A percentile compares a stretch with the other conserved stretches of the same genome.
Evolutionary conservation across 2,113 vertebrate genomes (phyloP).

Genomic region (Ciconia boyciana): DNA sequence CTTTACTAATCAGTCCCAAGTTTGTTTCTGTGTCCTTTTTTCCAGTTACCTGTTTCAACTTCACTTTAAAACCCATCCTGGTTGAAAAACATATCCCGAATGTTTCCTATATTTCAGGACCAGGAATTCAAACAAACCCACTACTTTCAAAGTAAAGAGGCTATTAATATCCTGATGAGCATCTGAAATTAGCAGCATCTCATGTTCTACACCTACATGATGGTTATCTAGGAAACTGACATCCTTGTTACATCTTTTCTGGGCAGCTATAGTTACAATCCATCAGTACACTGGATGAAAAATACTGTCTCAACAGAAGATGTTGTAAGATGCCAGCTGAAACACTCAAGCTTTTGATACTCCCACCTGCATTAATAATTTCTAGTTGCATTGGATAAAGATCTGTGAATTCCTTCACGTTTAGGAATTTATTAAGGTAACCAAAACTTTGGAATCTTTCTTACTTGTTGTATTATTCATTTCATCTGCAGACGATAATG

Average conservation of each 20-base stretch:
- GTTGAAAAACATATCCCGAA: neutral
- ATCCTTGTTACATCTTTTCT: conserved; percentile 17
- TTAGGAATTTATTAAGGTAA: conserved; percentile 60
- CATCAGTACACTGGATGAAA: conserved; percentile 32
- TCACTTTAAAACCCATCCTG: neutral
- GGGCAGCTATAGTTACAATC: neutral
- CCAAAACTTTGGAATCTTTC: conserved; percentile 47
- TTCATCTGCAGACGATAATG: conserved; percentile 50
- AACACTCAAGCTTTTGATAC: conserved; percentile 51
- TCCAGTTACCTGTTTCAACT: neutral
- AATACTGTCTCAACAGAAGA: neutral
- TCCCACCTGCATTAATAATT: conserved; percentile 57
- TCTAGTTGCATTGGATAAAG: conserved; percentile 42
- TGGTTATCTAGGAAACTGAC: conserved; percentile 48
- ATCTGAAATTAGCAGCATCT: conserved; percentile 53
- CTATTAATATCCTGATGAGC: conserved; percentile 45
- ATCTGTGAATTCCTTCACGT: conserved; percentile 48
- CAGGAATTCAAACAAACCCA: conserved; percentile 18
- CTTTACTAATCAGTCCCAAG: neutral
- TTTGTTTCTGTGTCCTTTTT: neutral
- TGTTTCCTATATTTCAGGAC: neutral
- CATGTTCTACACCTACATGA: conserved; percentile 50
- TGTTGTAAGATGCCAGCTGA: conserved; percentile 42
- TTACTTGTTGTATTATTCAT: conserved; percentile 38
- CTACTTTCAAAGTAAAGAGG: conserved; percentile 24